These are phyloP conservation scores for Brachylomia viminalis DNA, from an alignment of 2,888 invertebrate species.

Conservation along the genomic window DNA sequence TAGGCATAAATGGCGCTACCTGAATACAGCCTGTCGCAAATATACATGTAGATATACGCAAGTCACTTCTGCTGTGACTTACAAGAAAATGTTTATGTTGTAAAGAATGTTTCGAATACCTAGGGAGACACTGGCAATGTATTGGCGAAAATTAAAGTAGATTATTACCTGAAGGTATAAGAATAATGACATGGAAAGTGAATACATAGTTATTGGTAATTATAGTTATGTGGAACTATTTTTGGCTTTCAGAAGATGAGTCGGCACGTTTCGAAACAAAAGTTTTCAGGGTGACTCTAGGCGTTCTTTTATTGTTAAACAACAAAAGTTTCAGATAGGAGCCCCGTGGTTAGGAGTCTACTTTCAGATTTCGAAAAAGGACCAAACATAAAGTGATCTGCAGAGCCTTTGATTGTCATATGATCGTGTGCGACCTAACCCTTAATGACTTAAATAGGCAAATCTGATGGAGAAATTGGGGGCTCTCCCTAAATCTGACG, in stretches of 20 bases:
- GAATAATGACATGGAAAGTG: not conserved
- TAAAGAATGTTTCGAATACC: not conserved
- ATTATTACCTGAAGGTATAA: not conserved
- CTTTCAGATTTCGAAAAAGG: too few species aligned
- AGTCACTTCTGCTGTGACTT: conserved; percentile 33
- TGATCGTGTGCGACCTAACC: too few species aligned
- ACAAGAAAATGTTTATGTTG: conserved; percentile 32
- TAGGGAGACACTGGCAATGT: not conserved
- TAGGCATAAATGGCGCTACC: conserved; percentile 20
- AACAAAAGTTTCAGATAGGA: too few species aligned
- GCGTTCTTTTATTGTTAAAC: conserved; percentile 16
- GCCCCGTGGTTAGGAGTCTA: too few species aligned
- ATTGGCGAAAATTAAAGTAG: not conserved
- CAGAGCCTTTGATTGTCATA: too few species aligned
- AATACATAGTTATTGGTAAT: not conserved
- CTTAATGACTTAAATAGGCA: too few species aligned
- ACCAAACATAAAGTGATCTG: too few species aligned
- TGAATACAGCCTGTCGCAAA: conserved; percentile 17
- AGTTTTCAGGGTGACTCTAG: not conserved
- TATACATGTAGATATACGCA: conserved; percentile 20
- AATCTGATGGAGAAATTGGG: too few species aligned
- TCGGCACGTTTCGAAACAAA: not conserved
- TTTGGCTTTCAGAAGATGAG: not conserved
- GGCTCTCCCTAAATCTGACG: too few species aligned
- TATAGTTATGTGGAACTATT: not conserved